Base-by-base conservation (phyloP, 2,888 invertebrate species). In the Epinotia demarniana region DNA sequence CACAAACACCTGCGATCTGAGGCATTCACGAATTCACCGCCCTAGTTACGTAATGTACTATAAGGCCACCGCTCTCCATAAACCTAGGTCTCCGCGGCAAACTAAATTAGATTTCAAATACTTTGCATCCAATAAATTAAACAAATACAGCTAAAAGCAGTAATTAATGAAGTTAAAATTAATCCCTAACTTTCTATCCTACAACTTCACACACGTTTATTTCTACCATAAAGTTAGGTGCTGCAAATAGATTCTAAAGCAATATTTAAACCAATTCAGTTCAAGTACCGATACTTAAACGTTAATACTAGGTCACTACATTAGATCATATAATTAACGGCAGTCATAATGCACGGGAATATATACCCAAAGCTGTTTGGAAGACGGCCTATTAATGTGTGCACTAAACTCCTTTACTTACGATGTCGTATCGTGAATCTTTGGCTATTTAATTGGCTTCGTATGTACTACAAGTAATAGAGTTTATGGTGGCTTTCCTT, bases 341-440 rank as follows among this genome's bases (percentile, higher is more conserved):
- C 27, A 8, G 61, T 11, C 16, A 55, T 62, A 62, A 71, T 19
- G 55, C 63, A 43, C n/a, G 19, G 11, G 61, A 71, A 33, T 62
- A 33, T 49, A 70, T 33, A 33, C 60, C n/a, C n/a, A 33, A 19
- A 63, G 55, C 8, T 43, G 6, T 11, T 5, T 43, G 39, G 23
- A 19, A 33, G 16, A 71, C 53, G 19, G 43, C 19, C 63, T 63
- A 63, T 55, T 55, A 63, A 23, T 55, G 19, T 23, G 55, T 71
- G 71, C 12, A 55, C 39, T 71, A 71, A 71, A 63, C 16, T 53
- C 16, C 49, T 62, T n/a, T 11, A 55, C 55, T 71, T 63, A 71
- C 43, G 39, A 16, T n/a, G 55, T 63, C 71, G 23, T 62, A 23
- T 63, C 9, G 27, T 5, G 6, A 23, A 39, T 43, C 71, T 63